These are phyloP conservation scores for Lagocephalus sceleratus DNA, from an alignment of 2,797 vertebrate species.

Conservation along the genomic window DNA sequence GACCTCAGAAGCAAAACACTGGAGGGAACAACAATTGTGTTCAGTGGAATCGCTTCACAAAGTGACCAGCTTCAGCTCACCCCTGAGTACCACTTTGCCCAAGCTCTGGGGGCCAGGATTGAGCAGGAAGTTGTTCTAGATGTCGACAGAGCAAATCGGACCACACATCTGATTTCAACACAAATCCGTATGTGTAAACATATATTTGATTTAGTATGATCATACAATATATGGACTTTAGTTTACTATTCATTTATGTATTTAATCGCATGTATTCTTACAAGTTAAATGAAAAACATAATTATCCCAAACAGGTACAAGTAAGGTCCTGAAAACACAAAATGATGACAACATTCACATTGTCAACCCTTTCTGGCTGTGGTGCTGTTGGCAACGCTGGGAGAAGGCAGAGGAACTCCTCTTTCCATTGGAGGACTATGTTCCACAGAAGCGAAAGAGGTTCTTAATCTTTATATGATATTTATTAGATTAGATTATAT, in stretches of 20 bases:
- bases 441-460: too few species aligned
- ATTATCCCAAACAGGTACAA: conserved; percentile 80
- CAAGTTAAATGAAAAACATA: too few species aligned
- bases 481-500: too few species aligned
- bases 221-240: too few species aligned
- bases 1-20: conserved; percentile 89
- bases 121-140: conserved; percentile 80
- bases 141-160: conserved; percentile 79
- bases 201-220: not conserved
- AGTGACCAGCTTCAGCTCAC: conserved; percentile 91
- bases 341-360: conserved; percentile 87
- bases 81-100: conserved; percentile 90
- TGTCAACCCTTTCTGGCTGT: conserved; percentile 96
- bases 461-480: too few species aligned
- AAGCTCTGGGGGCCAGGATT: conserved; percentile 88
- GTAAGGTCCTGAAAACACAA: conserved; percentile 93
- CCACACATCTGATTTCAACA: conserved; percentile 92
- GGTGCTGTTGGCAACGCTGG: conserved; percentile 97
- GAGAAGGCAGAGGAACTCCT: conserved; percentile 92
- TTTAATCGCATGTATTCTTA: not conserved
- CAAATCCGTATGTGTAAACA: conserved; percentile 79
- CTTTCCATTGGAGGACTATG: conserved; percentile 85
- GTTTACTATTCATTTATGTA: too few species aligned
- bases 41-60: conserved; percentile 94
- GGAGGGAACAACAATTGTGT: conserved; percentile 83